Percentiles rank a stretch among this genome's conserved stretches.
phyloP scores from a whole-genome alignment of 2,797 vertebrate genomes.

The Mallotus villosus region DNA sequence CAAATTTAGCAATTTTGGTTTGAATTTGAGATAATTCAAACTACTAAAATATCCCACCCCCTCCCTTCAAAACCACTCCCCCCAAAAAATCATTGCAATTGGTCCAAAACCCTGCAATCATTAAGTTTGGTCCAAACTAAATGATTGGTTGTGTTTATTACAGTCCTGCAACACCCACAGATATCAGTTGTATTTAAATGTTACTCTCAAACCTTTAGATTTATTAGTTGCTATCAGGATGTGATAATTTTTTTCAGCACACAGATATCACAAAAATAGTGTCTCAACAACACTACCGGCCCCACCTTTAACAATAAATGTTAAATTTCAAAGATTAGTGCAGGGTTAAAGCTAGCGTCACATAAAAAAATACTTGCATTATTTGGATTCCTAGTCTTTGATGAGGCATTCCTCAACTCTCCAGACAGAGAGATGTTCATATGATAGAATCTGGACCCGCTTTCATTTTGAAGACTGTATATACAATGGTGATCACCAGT shows the following conservation, averaged over 20 bases:
- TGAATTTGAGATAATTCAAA: too few species aligned
- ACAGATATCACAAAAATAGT: too few species aligned
- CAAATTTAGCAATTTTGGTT: too few species aligned
- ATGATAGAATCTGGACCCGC: slow-evolving; percentile 39
- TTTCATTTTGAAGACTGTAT: slow-evolving; percentile 11
- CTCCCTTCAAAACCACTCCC: too few species aligned
- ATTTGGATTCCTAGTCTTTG: slow-evolving; percentile 41
- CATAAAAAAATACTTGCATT: background rate
- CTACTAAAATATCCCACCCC: too few species aligned
- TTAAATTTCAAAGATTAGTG: slow-evolving; percentile 30
- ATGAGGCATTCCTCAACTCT: slow-evolving; percentile 28
- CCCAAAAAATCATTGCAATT: too few species aligned
- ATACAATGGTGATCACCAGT: background rate
- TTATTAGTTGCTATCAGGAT: too few species aligned
- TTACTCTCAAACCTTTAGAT: too few species aligned
- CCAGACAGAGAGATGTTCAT: slow-evolving; percentile 28
- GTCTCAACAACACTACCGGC: too few species aligned
- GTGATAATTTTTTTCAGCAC: too few species aligned
- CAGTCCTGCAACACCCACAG: background rate
- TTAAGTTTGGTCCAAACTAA: background rate
- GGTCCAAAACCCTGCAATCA: background rate
- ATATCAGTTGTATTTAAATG: background rate
- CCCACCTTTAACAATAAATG: too few species aligned
- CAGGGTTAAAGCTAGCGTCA: background rate
- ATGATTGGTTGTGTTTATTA: too few species aligned